These are phyloP conservation scores for Terebella lapidaria DNA, from an alignment of 2,888 invertebrate species.

Conservation along the genomic window DNA sequence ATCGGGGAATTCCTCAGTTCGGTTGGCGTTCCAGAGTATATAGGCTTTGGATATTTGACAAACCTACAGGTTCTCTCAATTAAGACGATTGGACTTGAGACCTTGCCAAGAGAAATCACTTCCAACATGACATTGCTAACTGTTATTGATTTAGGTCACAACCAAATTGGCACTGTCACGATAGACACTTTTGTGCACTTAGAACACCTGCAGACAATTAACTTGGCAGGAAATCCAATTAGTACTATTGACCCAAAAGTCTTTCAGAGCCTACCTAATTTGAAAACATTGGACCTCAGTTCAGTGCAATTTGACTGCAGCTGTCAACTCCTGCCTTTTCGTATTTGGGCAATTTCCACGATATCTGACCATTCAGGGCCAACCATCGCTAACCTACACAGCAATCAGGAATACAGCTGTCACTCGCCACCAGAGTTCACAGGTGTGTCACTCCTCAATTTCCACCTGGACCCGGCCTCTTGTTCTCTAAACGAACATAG, in stretches of 20 bases:
- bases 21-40: not conserved
- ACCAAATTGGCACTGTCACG: constrained; percentile 1
- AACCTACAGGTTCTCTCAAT: constrained; percentile 33
- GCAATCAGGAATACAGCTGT: constrained; percentile 30
- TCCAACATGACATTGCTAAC: constrained; percentile 20
- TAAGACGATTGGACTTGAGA: constrained; percentile 18
- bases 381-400: constrained; percentile 18
- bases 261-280: not conserved
- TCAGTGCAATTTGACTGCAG: constrained; percentile 33
- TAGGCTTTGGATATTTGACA: constrained; percentile 10
- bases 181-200: not conserved
- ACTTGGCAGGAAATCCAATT: constrained; percentile 10
- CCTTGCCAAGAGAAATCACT: constrained; percentile 5
- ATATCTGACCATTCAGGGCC: constrained; percentile 15
- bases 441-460: constrained; percentile 31
- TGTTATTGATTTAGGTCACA: constrained; percentile 15
- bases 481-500: constrained; percentile 17
- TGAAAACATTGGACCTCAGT: constrained; percentile 2
- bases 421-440: constrained; percentile 28
- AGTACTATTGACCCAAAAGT: not conserved
- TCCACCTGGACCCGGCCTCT: constrained; percentile 16
- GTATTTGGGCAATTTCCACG: constrained; percentile 30
- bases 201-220: constrained; percentile 1
- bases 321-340: constrained; percentile 36
- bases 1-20: constrained; percentile 17